Evolutionary conservation across 2,113 vertebrate genomes (phyloP).

Genomic region (Nansenia antarctica): DNA sequence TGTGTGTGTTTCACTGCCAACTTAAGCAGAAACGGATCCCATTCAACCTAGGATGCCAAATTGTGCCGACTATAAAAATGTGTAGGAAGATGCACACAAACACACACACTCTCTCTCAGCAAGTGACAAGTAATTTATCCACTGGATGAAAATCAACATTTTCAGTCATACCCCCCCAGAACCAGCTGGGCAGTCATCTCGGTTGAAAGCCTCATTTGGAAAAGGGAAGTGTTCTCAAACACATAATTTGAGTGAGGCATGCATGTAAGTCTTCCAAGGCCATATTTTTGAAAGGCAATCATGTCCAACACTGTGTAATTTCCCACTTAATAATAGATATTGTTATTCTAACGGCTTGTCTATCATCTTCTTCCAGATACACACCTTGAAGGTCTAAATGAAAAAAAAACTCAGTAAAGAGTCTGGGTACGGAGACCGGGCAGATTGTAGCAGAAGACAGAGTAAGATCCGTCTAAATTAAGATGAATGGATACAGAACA

Average conservation of each 20-base stretch:
- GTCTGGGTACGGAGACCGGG: neutral
- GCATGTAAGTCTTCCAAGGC: neutral
- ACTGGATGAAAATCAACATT: neutral
- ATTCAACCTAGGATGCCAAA: neutral
- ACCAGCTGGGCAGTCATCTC: neutral
- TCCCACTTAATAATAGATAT: neutral
- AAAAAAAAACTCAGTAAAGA: neutral
- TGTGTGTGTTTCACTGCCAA: neutral
- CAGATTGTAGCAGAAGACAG: neutral
- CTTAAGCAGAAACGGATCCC: neutral
- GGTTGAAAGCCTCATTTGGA: conserved; percentile 1
- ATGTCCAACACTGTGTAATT: conserved; percentile 12
- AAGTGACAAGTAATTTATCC: neutral
- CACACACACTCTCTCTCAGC: neutral
- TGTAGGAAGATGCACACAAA: neutral
- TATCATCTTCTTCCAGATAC: neutral
- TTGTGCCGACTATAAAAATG: neutral
- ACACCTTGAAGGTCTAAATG: neutral
- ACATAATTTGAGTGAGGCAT: neutral
- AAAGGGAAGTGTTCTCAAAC: neutral
- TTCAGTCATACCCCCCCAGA: neutral
- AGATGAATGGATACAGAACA: neutral
- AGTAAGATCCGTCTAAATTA: neutral
- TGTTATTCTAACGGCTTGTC: neutral
- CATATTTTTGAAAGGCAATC: conserved; percentile 6